Conservation (phyloP, 1,140 invertebrate genomes). For the Bradysia coprophila region DNA sequence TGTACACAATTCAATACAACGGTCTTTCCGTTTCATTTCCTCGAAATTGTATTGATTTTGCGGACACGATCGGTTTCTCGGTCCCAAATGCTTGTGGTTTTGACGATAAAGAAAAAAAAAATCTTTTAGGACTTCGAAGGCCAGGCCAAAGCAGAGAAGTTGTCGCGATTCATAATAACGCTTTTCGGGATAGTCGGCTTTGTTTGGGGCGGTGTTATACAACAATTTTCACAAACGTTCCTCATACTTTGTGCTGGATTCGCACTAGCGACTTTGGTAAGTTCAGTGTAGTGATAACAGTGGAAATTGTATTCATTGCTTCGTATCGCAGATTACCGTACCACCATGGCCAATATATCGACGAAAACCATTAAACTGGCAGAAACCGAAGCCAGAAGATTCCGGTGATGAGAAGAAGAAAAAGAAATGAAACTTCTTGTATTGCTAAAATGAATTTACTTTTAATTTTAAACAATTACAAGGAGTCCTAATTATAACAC, state of each 20-base stretch:
- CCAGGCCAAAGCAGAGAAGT: conserved; percentile 70
- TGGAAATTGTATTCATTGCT: not conserved
- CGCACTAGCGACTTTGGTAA: conserved; percentile 62
- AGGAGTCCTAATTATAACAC: no score
- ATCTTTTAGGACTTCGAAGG: conserved; percentile 68
- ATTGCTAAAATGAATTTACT: no score
- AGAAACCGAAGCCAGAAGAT: conserved; percentile 33
- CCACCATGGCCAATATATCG: conserved; percentile 90
- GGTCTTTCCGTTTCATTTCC: conserved; percentile 5
- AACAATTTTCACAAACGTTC: conserved; percentile 89
- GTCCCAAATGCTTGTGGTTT: not conserved
- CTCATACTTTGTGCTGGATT: conserved; percentile 86
- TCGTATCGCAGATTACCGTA: conserved; percentile 46
- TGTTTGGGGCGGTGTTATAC: conserved; percentile 81
- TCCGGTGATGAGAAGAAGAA: not conserved
- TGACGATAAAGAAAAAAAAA: not conserved
- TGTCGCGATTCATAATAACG: conserved; percentile 75
- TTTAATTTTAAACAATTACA: not conserved
- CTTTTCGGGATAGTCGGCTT: conserved; percentile 77
- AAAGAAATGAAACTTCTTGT: not conserved
- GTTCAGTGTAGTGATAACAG: conserved; percentile 11
- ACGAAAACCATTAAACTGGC: conserved; percentile 76
- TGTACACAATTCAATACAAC: not conserved
- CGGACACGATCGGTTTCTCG: conserved; percentile 2
- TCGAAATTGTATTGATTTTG: conserved; percentile 4